Base-by-base conservation (phyloP, 1,140 invertebrate species). In the Nylanderia fulva region DNA sequence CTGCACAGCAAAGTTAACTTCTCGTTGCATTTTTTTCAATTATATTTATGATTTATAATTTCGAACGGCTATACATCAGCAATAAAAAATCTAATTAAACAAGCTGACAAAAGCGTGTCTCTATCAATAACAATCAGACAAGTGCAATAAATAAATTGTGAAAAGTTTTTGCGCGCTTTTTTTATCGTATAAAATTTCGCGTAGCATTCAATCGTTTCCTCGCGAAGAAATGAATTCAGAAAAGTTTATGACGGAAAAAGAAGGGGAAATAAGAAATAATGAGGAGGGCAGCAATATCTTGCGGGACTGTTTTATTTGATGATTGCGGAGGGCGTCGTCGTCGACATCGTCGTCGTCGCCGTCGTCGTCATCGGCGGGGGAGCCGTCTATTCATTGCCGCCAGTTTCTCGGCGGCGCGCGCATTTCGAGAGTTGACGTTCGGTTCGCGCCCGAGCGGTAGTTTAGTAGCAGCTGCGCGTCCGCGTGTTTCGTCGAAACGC, bases 341-440 rank as follows among this genome's bases (percentile, higher is more conserved):
- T 21, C 63, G n/a, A 24, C 42, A 1, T 15, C 56, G 18, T 2
- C 56, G 39, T 8, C 39, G 36, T 9, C 24, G 39, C 6, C 48
- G 42, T 9, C 66, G 66, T 48, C 42, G 33, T 42, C 69, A 33
- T 64, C 60, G 60, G 11, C 42, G 71, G 54, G 56, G 54, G 8
- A 33, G 45, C 45, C 18, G 45, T 48, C 74, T 64, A 68, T 54
- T 77, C 29, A 39, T 48, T n/a, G 61, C 21, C 63, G 45, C 48
- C 24, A 36, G 61, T 79, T 79, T 68, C 75, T 66, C 76, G 84
- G 60, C 71, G 80, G 87, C 85, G 88, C 88, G 76, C 88, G 88
- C 88, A 87, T 71, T 86, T 85, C 69, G 88, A 90, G 88, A 90
- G 87, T 90, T 88, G 45, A 89, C 88, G 88, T 90, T 90, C 89